A percentile compares a stretch with the other conserved stretches of the same genome.
Evolutionary conservation across 2,888 invertebrate species (phyloP).

Genomic region (Alentia gelatinosa): DNA sequence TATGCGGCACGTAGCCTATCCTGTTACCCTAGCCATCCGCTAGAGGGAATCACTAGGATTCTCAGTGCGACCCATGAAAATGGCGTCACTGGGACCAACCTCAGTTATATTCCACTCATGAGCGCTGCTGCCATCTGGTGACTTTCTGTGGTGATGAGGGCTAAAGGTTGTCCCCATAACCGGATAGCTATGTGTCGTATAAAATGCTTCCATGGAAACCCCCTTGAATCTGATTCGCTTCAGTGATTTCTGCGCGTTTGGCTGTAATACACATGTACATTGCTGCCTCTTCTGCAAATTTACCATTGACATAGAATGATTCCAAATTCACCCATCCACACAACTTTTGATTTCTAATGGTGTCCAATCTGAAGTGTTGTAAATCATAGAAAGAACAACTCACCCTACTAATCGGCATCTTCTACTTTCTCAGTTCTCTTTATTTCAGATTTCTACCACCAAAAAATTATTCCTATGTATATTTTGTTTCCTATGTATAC

Average conservation of each 20-base stretch:
- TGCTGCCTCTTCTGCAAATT: slow-evolving; percentile 41
- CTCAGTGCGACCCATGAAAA: too few species aligned
- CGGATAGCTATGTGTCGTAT: too few species aligned
- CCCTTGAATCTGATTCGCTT: background rate
- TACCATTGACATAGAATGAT: background rate
- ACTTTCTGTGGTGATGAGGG: too few species aligned
- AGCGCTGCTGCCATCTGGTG: too few species aligned
- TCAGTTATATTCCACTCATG: too few species aligned
- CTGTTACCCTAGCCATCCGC: too few species aligned
- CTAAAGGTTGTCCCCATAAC: too few species aligned
- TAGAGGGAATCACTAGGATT: too few species aligned
- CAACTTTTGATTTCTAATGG: background rate
- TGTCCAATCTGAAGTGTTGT: background rate
- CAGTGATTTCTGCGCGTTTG: background rate
- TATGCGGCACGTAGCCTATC: too few species aligned
- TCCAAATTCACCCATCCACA: background rate
- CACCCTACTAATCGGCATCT: background rate
- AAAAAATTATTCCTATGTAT: background rate
- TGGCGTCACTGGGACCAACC: too few species aligned
- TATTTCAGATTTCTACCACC: background rate
- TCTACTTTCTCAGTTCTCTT: background rate
- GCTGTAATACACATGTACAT: background rate
- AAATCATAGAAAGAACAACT: background rate
- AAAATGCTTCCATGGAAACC: background rate
- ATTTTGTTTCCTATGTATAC: background rate